Percentiles rank a stretch among this genome's conserved stretches.
phyloP scores from a whole-genome alignment of 2,797 vertebrate genomes.

The Clarias pachynema region DNA sequence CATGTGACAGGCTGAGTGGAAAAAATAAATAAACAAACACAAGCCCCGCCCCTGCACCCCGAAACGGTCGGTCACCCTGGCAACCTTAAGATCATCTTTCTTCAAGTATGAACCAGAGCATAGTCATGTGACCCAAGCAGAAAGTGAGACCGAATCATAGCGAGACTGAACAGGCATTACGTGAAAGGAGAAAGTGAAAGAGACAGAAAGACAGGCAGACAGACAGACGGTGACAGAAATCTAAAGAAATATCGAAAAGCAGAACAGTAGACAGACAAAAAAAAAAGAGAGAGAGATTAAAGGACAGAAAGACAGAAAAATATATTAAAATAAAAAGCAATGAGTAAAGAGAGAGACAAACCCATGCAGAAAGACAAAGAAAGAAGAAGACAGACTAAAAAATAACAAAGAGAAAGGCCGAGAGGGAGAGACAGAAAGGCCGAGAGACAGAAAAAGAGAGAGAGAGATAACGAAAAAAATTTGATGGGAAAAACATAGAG shows the following conservation, averaged over 20 bases:
- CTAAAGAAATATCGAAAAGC: background rate
- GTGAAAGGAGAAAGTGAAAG: background rate
- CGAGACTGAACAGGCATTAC: background rate
- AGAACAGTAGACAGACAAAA: background rate
- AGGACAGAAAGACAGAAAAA: background rate
- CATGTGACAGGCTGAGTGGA: slow-evolving; percentile 4
- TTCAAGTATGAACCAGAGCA: slow-evolving; percentile 39
- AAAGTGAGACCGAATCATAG: background rate
- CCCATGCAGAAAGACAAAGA: background rate
- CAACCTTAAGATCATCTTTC: slow-evolving; percentile 54
- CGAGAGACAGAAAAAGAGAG: background rate
- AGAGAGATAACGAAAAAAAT: background rate
- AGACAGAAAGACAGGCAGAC: too few species aligned
- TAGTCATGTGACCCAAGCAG: slow-evolving; percentile 30
- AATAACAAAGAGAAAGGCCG: background rate
- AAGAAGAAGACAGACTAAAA: too few species aligned
- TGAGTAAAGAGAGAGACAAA: background rate
- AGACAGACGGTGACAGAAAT: background rate
- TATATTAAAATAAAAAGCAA: background rate
- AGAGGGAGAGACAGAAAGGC: too few species aligned
- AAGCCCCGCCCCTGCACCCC: slow-evolving; percentile 21
- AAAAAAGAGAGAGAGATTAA: background rate
- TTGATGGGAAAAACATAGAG: background rate
- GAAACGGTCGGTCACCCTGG: slow-evolving; percentile 36
- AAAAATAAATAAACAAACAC: background rate